phyloP scores from a whole-genome alignment of 64 coral and sea anemone genomes.

The Hydrozoanthus tunicans region DNA sequence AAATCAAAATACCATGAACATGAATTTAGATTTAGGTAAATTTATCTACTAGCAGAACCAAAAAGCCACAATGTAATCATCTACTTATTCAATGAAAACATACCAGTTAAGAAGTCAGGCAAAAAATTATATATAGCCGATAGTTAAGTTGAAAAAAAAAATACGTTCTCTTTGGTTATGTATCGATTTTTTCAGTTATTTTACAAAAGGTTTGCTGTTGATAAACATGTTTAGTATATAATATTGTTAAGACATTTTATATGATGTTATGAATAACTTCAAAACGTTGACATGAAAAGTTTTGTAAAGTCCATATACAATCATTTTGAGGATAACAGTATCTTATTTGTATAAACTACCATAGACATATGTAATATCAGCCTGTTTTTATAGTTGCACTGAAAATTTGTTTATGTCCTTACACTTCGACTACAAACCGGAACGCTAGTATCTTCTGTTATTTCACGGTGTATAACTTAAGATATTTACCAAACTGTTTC shows the following conservation, averaged over 20 bases:
- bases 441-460: no score
- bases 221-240: neutral
- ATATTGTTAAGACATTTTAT: neutral
- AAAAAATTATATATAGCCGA: neutral
- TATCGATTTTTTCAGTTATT: neutral
- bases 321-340: neutral
- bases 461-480: no score
- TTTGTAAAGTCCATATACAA: neutral
- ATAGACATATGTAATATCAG: no score
- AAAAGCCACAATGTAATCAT: neutral
- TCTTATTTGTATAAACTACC: no score
- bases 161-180: neutral
- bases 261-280: neutral
- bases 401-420: no score
- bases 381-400: no score
- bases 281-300: neutral
- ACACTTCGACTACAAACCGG: no score
- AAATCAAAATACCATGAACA: no score
- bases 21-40: no score
- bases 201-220: neutral
- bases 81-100: neutral
- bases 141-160: neutral
- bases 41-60: neutral
- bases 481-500: no score
- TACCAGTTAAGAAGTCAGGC: neutral